These are phyloP conservation scores for Lobophora halterata DNA, from an alignment of 2,888 invertebrate genomes.

Conservation along the genomic window DNA sequence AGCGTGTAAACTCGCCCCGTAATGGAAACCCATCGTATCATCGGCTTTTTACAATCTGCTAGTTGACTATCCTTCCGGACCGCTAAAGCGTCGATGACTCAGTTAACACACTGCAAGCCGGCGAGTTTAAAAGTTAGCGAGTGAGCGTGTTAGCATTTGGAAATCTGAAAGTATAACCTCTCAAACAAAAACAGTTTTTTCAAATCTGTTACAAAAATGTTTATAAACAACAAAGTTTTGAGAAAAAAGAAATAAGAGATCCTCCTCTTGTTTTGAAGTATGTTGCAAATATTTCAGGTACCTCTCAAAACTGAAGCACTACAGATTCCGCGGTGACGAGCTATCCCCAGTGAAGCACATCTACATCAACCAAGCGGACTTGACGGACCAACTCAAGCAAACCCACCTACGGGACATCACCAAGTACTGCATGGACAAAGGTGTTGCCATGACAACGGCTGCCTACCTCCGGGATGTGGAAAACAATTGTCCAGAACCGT, in stretches of 20 bases:
- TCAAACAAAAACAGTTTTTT: too few relatives aligned
- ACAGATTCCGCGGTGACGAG: conserved; percentile 79
- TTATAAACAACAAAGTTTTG: neutral
- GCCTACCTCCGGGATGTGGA: conserved; percentile 86
- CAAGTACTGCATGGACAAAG: conserved; percentile 82
- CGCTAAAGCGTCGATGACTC: too few relatives aligned
- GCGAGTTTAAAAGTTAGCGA: too few relatives aligned
- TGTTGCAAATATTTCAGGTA: conserved; percentile 46
- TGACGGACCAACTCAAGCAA: conserved; percentile 68
- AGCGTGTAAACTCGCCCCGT: too few relatives aligned
- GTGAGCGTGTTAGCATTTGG: too few relatives aligned
- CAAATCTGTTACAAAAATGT: too few relatives aligned
- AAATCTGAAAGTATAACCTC: too few relatives aligned
- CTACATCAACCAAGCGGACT: conserved; percentile 78
- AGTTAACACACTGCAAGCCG: too few relatives aligned
- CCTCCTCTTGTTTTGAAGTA: too few relatives aligned
- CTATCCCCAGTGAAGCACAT: conserved; percentile 89
- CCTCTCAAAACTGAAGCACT: conserved; percentile 65
- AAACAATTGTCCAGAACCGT: conserved; percentile 83
- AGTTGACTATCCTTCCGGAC: too few relatives aligned
- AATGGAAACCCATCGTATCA: too few relatives aligned
- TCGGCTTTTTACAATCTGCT: too few relatives aligned
- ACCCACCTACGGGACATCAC: conserved; percentile 82
- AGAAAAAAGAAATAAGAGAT: neutral
- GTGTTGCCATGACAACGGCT: conserved; percentile 85